A percentile compares a stretch with the other conserved stretches of the same genome.
Evolutionary conservation across 1,140 invertebrate species (phyloP).

Genomic region (Pemphigus obesinymphae): DNA sequence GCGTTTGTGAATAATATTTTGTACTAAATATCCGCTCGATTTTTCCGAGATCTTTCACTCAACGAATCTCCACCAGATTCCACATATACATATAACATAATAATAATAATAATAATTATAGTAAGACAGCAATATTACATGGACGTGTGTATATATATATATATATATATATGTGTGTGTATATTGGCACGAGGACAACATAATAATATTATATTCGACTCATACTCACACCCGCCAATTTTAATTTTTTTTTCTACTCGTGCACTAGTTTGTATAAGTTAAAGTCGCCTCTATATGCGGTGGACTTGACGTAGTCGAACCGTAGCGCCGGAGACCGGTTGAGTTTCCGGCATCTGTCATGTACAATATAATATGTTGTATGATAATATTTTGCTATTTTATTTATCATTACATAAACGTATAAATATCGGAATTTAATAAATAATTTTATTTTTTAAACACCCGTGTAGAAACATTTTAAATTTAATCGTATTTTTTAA

Average conservation of each 20-base stretch:
- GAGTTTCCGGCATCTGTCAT: background rate
- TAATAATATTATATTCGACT: background rate
- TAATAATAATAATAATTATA: background rate
- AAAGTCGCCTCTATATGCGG: no score
- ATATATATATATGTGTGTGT: background rate
- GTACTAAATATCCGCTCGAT: background rate
- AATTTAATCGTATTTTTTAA: no score
- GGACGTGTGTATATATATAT: background rate
- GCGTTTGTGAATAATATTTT: no score
- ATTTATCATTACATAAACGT: no score
- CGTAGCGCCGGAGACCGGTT: background rate
- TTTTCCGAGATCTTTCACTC: conserved; percentile 1
- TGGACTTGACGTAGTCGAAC: no score
- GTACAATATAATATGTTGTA: no score
- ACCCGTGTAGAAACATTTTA: no score
- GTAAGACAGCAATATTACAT: no score
- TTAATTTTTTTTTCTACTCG: background rate
- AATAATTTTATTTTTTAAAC: no score
- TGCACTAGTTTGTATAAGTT: background rate
- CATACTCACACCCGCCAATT: background rate
- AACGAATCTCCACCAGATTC: background rate
- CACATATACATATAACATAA: background rate
- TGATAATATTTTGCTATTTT: no score
- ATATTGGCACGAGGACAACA: conserved; percentile 18
- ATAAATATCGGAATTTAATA: no score